phyloP scores from a whole-genome alignment of 2,797 vertebrate species.

The Agapornis canus region DNA sequence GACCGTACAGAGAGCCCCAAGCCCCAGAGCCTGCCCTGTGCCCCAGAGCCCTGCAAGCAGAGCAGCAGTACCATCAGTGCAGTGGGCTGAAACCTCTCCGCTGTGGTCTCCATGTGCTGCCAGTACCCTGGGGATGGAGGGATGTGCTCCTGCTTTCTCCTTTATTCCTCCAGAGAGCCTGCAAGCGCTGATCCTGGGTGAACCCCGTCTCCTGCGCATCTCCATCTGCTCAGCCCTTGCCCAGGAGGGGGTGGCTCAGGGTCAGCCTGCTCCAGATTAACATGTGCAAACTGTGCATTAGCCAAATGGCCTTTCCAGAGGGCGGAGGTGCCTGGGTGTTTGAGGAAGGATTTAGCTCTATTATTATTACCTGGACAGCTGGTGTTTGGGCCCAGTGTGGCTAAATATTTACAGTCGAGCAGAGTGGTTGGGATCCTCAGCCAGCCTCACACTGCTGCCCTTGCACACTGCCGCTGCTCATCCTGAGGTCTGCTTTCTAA shows the following conservation, averaged over 20 bases:
- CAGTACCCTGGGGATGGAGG: neutral
- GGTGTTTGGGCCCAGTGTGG: neutral
- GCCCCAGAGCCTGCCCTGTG: too few species aligned
- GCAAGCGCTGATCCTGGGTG: neutral
- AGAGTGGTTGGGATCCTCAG: neutral
- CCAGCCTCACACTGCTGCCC: neutral
- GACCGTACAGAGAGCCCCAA: neutral
- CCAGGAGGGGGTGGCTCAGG: neutral
- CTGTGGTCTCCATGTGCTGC: neutral
- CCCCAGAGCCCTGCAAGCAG: accelerated
- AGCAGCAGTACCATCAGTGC: neutral
- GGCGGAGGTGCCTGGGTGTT: neutral
- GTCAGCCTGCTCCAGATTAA: neutral
- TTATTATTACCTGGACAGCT: neutral
- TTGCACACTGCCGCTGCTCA: neutral
- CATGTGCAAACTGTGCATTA: neutral
- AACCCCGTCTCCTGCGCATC: neutral
- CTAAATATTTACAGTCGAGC: neutral
- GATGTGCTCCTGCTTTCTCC: neutral
- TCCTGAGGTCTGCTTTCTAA: neutral
- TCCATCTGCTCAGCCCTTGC: neutral
- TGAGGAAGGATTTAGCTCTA: neutral
- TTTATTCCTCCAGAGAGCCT: neutral
- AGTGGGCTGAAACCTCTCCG: neutral
- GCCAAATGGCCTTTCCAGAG: neutral